Conservation (phyloP, 1,140 invertebrate genomes). For the Drosophila parvula region DNA sequence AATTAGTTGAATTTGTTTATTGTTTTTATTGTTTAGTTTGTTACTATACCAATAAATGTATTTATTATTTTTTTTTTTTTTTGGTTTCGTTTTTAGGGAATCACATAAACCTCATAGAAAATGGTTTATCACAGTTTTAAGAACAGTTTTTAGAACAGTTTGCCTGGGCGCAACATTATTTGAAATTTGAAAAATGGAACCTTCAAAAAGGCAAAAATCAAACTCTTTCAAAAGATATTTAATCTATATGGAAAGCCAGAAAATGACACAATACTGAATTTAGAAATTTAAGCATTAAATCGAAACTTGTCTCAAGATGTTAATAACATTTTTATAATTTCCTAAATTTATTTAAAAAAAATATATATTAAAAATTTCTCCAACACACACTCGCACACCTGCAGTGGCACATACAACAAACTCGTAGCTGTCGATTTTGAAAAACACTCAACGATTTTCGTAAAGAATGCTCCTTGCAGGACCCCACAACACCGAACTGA, state of each 20-base stretch:
- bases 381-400: slow-evolving; percentile 7
- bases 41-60: too few relatives aligned
- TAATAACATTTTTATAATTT: too few relatives aligned
- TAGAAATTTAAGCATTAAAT: background rate
- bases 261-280: background rate
- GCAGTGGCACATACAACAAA: background rate
- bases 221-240: too few relatives aligned
- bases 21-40: too few relatives aligned
- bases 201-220: too few relatives aligned
- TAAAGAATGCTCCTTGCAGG: slow-evolving; percentile 1
- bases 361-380: slow-evolving; percentile 5
- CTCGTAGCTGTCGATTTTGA: background rate
- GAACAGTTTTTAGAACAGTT: background rate
- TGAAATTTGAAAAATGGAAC: background rate
- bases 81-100: background rate
- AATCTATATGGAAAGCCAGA: too few relatives aligned
- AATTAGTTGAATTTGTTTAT: background rate
- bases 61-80: background rate
- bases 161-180: slow-evolving; percentile 12
- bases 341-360: background rate
- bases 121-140: slow-evolving; percentile 45
- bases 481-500: slow-evolving; percentile 47
- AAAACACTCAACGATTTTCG: slow-evolving; percentile 14
- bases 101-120: background rate
- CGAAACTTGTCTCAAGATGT: background rate